These are phyloP conservation scores for Hecatera dysodea DNA, from an alignment of 2,888 invertebrate genomes.

Conservation along the genomic window DNA sequence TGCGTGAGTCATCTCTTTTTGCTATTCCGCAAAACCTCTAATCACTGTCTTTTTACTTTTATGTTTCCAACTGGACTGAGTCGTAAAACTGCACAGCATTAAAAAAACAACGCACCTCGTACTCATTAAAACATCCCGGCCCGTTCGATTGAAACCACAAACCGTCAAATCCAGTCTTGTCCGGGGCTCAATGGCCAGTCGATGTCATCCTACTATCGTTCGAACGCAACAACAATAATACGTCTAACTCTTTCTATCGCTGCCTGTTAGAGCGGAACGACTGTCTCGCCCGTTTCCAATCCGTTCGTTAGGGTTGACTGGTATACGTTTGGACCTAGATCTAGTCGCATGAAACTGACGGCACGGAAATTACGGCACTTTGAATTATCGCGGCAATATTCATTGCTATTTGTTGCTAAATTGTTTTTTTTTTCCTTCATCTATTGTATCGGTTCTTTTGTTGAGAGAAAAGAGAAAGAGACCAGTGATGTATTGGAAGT, in stretches of 20 bases:
- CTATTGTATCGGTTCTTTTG: conserved; percentile 37
- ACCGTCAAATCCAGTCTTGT: conserved; percentile 71
- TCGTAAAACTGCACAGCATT: conserved; percentile 1
- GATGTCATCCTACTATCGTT: conserved; percentile 61
- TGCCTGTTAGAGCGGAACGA: conserved; percentile 24
- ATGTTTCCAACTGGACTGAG: not conserved
- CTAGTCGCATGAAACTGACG: conserved; percentile 71
- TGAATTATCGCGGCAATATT: conserved; percentile 72
- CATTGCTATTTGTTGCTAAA: conserved; percentile 69
- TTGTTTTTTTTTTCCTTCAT: conserved; percentile 48
- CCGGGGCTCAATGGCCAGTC: conserved; percentile 64
- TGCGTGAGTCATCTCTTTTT: no score
- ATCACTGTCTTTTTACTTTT: no score
- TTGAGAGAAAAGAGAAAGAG: conserved; percentile 27
- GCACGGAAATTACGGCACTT: conserved; percentile 73
- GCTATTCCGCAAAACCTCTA: no score
- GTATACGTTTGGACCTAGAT: conserved; percentile 67
- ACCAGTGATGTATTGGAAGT: conserved; percentile 25
- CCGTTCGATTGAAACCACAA: conserved; percentile 67
- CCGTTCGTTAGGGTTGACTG: conserved; percentile 57
- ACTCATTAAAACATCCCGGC: conserved; percentile 66
- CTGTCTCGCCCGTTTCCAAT: conserved; percentile 48
- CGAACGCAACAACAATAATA: conserved; percentile 56
- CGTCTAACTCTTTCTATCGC: conserved; percentile 50
- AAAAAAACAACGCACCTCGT: conserved; percentile 49